phyloP scores from a whole-genome alignment of 2,888 invertebrate genomes.

The Sphaerophoria rueppellii region DNA sequence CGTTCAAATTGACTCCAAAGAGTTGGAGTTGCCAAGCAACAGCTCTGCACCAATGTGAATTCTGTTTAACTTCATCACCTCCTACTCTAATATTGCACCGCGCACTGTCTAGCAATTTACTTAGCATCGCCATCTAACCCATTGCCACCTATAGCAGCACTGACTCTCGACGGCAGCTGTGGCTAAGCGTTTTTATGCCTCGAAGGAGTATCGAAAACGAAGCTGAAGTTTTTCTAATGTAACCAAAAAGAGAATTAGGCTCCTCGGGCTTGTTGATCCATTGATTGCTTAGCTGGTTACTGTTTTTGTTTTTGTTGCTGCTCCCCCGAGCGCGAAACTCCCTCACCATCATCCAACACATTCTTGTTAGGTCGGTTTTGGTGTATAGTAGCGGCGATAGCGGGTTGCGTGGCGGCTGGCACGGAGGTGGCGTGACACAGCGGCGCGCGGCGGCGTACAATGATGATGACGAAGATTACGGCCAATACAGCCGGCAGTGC shows the following conservation, averaged over 20 bases:
- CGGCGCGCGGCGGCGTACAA: conserved; percentile 50
- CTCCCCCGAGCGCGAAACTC: neutral
- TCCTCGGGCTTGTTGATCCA: conserved; percentile 73
- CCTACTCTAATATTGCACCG: conserved; percentile 59
- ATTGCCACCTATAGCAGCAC: neutral
- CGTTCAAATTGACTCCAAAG: conserved; percentile 61
- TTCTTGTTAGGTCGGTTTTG: conserved; percentile 23
- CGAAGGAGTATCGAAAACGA: conserved; percentile 47
- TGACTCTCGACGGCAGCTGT: neutral
- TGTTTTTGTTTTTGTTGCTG: conserved; percentile 41
- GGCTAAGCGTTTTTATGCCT: conserved; percentile 34
- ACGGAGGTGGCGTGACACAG: no score
- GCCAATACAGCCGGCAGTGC: neutral
- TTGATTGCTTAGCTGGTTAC: conserved; percentile 64
- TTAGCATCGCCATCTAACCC: neutral
- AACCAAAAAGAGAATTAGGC: conserved; percentile 65
- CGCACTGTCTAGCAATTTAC: conserved; percentile 6
- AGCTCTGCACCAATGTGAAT: conserved; percentile 26
- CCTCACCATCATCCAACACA: conserved; percentile 1
- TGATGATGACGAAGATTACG: conserved; percentile 5
- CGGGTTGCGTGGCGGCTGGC: no score
- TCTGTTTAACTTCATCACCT: conserved; percentile 71
- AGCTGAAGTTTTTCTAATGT: conserved; percentile 38
- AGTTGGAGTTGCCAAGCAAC: conserved; percentile 18
- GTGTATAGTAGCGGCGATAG: no score